Evolutionary conservation across 2,113 vertebrate species (phyloP).

Genomic region (Dipodomys spectabilis): DNA sequence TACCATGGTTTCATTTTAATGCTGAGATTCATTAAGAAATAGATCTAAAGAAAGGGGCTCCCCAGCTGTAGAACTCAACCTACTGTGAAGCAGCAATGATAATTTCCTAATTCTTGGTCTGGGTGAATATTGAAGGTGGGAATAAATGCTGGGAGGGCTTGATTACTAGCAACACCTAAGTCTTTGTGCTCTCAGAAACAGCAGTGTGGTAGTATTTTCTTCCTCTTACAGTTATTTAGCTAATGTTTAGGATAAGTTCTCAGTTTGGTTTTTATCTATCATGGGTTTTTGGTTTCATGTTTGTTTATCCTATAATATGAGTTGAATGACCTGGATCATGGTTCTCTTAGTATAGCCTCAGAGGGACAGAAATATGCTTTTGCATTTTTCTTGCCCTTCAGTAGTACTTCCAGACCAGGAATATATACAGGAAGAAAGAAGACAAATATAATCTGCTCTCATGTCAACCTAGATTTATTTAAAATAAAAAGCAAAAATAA

Average conservation of each 20-base stretch:
- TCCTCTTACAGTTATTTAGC: conserved; percentile 57
- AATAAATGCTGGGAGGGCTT: conserved; percentile 4
- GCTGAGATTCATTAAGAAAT: not conserved
- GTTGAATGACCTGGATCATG: not conserved
- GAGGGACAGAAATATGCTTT: conserved; percentile 9
- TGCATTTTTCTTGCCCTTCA: conserved; percentile 23
- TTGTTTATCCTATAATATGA: conserved; percentile 46
- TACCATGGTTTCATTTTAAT: not conserved
- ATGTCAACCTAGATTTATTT: conserved; percentile 52
- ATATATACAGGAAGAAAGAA: conserved; percentile 38
- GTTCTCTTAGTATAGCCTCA: conserved; percentile 17
- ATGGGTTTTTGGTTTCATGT: conserved; percentile 53
- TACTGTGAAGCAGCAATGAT: not conserved
- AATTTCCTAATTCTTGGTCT: conserved; percentile 22
- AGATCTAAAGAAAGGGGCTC: not conserved
- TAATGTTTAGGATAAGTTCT: conserved; percentile 55
- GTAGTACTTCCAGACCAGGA: conserved; percentile 15
- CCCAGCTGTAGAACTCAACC: not conserved
- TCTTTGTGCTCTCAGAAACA: conserved; percentile 46
- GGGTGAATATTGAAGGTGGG: not conserved
- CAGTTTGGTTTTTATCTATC: conserved; percentile 60
- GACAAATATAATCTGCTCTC: conserved; percentile 10
- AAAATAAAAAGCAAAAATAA: conserved; percentile 58
- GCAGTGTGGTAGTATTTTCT: conserved; percentile 46
- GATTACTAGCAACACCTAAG: conserved; percentile 15